phyloP scores from a whole-genome alignment of 2,797 vertebrate species.

The Sitta carolinensis region DNA sequence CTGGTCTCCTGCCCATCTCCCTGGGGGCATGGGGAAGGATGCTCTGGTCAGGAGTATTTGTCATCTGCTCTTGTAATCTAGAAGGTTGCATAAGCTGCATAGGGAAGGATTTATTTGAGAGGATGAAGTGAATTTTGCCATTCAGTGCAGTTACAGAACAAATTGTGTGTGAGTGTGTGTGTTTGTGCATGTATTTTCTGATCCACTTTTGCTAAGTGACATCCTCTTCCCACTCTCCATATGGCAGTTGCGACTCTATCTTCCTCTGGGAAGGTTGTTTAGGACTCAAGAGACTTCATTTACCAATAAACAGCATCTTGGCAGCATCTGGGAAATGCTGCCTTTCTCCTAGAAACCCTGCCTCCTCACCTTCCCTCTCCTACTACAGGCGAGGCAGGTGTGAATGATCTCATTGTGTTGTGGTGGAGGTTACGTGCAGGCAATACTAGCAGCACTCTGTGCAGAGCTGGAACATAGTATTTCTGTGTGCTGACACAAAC shows the following conservation, averaged over 20 bases:
- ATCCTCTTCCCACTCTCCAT: conserved; percentile 79
- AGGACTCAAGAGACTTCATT: conserved; percentile 71
- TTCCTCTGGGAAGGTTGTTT: conserved; percentile 73
- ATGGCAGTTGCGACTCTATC: conserved; percentile 68
- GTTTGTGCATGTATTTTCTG: conserved; percentile 74
- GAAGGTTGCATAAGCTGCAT: conserved; percentile 19
- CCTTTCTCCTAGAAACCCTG: conserved; percentile 40
- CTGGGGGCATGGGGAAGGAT: neutral
- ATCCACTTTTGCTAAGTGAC: conserved; percentile 72
- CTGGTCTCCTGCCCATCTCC: neutral
- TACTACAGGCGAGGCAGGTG: conserved; percentile 57
- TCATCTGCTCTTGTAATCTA: neutral
- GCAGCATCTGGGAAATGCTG: conserved; percentile 72
- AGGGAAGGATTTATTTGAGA: neutral
- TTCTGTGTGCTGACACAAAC: conserved; percentile 18
- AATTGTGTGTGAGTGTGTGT: conserved; percentile 62
- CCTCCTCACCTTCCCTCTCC: conserved; percentile 63
- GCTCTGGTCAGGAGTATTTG: neutral
- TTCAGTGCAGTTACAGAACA: conserved; percentile 42
- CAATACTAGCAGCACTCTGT: conserved; percentile 32
- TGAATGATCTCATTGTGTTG: conserved; percentile 63
- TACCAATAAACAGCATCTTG: conserved; percentile 74
- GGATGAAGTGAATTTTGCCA: conserved; percentile 2
- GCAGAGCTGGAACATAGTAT: conserved; percentile 28
- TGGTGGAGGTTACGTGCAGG: conserved; percentile 11